Evolutionary conservation across 2,797 vertebrate species (phyloP).

Genomic region (Diplodus sargus): DNA sequence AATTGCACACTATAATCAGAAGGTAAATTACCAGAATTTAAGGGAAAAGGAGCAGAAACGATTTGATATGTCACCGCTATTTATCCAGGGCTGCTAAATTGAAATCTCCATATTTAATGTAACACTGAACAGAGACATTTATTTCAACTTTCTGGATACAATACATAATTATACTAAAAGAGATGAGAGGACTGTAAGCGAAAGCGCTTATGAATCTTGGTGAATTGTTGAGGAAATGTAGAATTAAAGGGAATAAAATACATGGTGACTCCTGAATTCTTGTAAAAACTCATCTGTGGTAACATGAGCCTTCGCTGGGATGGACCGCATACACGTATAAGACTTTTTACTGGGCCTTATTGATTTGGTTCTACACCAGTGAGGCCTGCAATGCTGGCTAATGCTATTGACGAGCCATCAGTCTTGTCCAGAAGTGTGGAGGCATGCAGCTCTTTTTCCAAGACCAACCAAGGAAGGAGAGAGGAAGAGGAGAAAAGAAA

Average conservation of each 20-base stretch:
- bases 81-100: constrained; percentile 29
- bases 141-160: constrained; percentile 21
- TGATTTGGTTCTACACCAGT: constrained; percentile 95
- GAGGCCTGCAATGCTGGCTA: constrained; percentile 94
- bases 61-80: constrained; percentile 32
- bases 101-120: constrained; percentile 42
- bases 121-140: constrained; percentile 42
- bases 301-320: constrained; percentile 88
- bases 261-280: constrained; percentile 85
- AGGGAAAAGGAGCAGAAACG: constrained; percentile 41
- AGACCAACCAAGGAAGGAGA: constrained; percentile 81
- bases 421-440: constrained; percentile 93
- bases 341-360: constrained; percentile 94
- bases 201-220: constrained; percentile 79
- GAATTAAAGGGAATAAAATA: constrained; percentile 80
- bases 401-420: constrained; percentile 99
- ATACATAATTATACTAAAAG: constrained; percentile 44
- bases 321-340: constrained; percentile 91
- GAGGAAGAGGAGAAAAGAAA: constrained; percentile 85
- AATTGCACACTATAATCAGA: constrained; percentile 71
- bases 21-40: constrained; percentile 59
- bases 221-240: constrained; percentile 78
- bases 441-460: constrained; percentile 91
- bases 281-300: constrained; percentile 94
- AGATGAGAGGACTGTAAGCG: constrained; percentile 26